These are phyloP conservation scores for Formica exsecta DNA, from an alignment of 1,140 invertebrate genomes.

Conservation along the genomic window DNA sequence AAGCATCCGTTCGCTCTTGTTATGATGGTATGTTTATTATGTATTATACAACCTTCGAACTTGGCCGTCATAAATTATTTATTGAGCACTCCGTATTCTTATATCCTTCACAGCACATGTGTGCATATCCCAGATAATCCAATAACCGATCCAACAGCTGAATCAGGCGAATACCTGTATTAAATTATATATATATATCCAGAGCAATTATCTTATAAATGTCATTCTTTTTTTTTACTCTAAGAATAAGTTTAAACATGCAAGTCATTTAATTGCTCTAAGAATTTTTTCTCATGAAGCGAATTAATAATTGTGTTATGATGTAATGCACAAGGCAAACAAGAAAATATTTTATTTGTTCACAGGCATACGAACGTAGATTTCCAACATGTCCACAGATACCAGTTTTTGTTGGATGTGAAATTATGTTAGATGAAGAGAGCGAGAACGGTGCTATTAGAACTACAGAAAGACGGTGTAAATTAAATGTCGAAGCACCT, in stretches of 20 bases:
- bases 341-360: constrained; percentile 72
- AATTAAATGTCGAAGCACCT: constrained; percentile 97
- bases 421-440: constrained; percentile 92
- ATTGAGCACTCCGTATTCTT: constrained; percentile 47
- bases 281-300: background rate
- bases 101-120: constrained; percentile 50
- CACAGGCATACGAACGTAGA: constrained; percentile 96
- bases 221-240: background rate
- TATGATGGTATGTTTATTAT: constrained; percentile 94
- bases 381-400: constrained; percentile 98
- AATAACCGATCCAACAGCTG: constrained; percentile 30
- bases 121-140: constrained; percentile 43
- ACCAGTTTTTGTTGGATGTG: constrained; percentile 97
- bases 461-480: constrained; percentile 95
- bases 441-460: constrained; percentile 93
- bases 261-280: constrained; percentile 17
- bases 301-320: background rate
- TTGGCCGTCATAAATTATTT: constrained; percentile 63
- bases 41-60: constrained; percentile 17
- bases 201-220: constrained; percentile 1
- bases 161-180: background rate
- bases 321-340: background rate
- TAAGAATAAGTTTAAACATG: background rate
- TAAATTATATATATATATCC: background rate
- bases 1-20: constrained; percentile 98